Base-by-base conservation (phyloP, 1,140 invertebrate species). In the Caerostris darwini region DNA sequence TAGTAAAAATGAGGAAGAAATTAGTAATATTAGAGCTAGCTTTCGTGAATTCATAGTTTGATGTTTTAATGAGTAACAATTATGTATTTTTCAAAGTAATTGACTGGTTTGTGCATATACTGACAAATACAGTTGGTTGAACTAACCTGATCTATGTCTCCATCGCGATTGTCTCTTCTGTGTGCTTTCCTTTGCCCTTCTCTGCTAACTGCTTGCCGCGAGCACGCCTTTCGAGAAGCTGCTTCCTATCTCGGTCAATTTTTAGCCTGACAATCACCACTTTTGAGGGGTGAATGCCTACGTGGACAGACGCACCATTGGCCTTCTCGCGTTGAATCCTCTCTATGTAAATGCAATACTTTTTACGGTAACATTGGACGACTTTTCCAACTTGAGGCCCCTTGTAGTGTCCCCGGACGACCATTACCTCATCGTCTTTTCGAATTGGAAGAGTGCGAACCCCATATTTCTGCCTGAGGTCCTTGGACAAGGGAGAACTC, bases 321-420 rank as follows among this genome's bases (percentile, higher is more conserved):
- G 99, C 99, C 96, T 99, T 99, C 96, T 99, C 99, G 95, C 99
- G 97, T 96, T 99, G 99, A 96, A 99, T 99, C 96, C 99, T 97
- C 97, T 99, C 99, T 97, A 99, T 98, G 96, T 99, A 99, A 94
- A 99, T 97, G 81, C 99, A 99, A 96, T 99, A 99, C 96, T 99
- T 99, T 96, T 99, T 99, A 96, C 99, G 97, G 97, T 99, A 99
- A 8, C 98, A 98, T 96, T 99, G 99, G 34, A 99, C 98, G 90
- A 99, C 98, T 97, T 99, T 99, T 95, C 99, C 99, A 90, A 99
- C 98, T 97, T 99, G 99, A 96, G 99, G 99, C 71, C 99, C 99
- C 96, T 99, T 99, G 97, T 99, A 99, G 96, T 99, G 99, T 61
- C 99, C 99, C 94, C 99, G 97, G 82, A 99, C 98, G 96, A 99